Conservation (phyloP, 2,113 vertebrate genomes). For the Oncorhynchus gorbuscha region DNA sequence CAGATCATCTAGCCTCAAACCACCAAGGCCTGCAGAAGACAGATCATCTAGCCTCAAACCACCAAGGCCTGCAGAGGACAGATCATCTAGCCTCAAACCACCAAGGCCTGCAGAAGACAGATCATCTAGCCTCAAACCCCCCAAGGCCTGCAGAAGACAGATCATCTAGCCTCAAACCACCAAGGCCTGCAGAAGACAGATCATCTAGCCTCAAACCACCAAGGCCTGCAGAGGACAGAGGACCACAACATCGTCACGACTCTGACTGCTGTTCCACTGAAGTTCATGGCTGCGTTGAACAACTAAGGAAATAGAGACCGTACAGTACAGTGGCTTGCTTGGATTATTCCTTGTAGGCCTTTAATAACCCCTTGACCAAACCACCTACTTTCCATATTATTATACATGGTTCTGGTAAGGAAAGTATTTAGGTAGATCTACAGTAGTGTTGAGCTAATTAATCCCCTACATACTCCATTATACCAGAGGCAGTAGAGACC, state of each 20-base stretch:
- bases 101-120: constrained; percentile 2
- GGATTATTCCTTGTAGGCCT: no score
- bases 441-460: no score
- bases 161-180: constrained; percentile 17
- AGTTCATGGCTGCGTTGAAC: no score
- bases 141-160: constrained; percentile 2
- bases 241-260: background rate
- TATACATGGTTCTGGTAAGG: no score
- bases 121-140: constrained; percentile 1
- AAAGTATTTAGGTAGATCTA: no score
- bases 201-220: constrained; percentile 3
- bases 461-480: background rate
- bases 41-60: background rate
- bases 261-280: no score
- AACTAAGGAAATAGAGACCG: no score
- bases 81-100: constrained; percentile 15
- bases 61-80: constrained; percentile 4
- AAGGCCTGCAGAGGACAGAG: constrained; percentile 1
- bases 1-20: constrained; percentile 12
- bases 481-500: background rate
- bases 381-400: no score
- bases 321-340: no score
- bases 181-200: constrained; percentile 1
- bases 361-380: no score
- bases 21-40: constrained; percentile 4